phyloP scores from a whole-genome alignment of 1,140 invertebrate species.

The Chionoecetes opilio region DNA sequence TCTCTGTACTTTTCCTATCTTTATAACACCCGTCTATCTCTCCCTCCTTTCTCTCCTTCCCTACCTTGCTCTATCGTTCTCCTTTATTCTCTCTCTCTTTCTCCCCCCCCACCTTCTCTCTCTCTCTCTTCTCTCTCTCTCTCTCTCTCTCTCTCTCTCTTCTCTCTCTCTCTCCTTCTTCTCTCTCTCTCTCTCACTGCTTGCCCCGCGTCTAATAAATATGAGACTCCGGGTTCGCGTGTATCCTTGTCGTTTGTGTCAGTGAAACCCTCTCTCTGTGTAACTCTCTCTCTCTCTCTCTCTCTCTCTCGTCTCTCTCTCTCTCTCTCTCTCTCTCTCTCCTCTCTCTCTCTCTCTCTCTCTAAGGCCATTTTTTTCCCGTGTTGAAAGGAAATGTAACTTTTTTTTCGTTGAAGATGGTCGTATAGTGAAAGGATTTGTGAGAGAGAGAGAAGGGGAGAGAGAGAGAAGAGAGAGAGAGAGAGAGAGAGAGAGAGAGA shows the following conservation, averaged over 20 bases:
- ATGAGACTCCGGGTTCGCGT: not conserved
- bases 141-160: not conserved
- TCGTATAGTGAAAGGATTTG: not conserved
- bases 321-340: too few relatives aligned
- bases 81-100: not conserved
- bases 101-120: not conserved
- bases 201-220: not conserved
- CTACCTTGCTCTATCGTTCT: not conserved
- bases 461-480: conserved; percentile 6
- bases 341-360: too few relatives aligned
- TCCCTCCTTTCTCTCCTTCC: not conserved
- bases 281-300: not conserved
- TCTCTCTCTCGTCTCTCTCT: too few relatives aligned
- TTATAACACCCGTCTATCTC: too few relatives aligned
- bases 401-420: too few relatives aligned
- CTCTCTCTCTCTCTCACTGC: not conserved
- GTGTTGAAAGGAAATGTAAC: too few relatives aligned
- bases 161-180: not conserved
- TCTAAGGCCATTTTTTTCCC: too few relatives aligned
- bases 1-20: too few relatives aligned
- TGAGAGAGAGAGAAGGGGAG: not conserved
- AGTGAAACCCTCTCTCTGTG: not conserved
- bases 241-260: not conserved
- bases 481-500: conserved; percentile 9
- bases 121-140: not conserved